Evolutionary conservation across 2,888 invertebrate species (phyloP).

Genomic region (Plagiodera versicolora): DNA sequence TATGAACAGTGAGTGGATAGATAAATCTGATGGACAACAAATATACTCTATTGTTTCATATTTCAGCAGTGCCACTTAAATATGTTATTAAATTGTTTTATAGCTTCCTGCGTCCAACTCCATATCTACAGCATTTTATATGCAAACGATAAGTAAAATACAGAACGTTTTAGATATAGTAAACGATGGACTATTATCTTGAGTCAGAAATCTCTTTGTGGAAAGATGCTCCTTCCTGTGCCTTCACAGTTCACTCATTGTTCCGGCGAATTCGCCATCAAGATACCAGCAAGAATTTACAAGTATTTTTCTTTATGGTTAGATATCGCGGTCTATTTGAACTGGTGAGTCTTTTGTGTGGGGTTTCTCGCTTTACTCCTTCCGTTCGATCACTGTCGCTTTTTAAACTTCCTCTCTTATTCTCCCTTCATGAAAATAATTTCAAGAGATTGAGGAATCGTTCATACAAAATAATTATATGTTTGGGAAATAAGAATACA

Average conservation of each 20-base stretch:
- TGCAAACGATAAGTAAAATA: constrained; percentile 49
- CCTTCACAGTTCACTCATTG: constrained; percentile 50
- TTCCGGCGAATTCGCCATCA: constrained; percentile 48
- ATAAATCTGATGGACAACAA: constrained; percentile 50
- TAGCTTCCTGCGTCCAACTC: constrained; percentile 50
- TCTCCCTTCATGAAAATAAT: no score
- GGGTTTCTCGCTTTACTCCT: not conserved
- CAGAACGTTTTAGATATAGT: constrained; percentile 45
- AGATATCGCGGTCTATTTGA: constrained; percentile 43
- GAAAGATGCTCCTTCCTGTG: constrained; percentile 43
- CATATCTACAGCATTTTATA: constrained; percentile 41
- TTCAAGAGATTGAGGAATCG: no score
- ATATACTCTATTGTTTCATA: constrained; percentile 52
- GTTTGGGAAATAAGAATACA: no score
- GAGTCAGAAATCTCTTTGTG: constrained; percentile 26
- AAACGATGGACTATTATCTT: constrained; percentile 36
- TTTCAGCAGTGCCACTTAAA: constrained; percentile 53
- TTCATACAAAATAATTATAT: no score
- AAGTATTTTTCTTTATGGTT: constrained; percentile 32
- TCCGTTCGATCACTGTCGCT: not conserved
- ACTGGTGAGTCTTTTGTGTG: constrained; percentile 10
- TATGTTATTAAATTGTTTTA: constrained; percentile 57
- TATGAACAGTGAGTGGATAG: constrained; percentile 42
- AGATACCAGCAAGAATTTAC: constrained; percentile 39
- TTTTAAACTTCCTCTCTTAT: not conserved